phyloP scores from a whole-genome alignment of 2,113 vertebrate genomes.

The Aix galericulata region DNA sequence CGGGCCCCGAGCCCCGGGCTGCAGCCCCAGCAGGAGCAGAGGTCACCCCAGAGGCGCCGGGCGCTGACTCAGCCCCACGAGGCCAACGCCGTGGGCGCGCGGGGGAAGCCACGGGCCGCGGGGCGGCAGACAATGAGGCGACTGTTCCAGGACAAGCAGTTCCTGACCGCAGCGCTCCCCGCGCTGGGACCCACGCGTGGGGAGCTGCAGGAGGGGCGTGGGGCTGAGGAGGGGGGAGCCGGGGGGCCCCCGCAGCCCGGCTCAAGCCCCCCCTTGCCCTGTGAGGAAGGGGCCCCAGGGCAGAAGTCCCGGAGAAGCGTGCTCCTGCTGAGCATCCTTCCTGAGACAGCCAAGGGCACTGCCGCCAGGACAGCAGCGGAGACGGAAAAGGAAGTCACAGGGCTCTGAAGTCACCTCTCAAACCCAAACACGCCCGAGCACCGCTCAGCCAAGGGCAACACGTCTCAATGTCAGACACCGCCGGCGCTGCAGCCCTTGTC shows the following conservation, averaged over 20 bases:
- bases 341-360: background rate
- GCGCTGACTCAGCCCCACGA: conserved; percentile 65
- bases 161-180: accelerated
- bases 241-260: accelerated
- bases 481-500: background rate
- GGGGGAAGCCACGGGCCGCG: background rate
- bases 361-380: background rate
- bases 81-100: background rate
- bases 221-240: background rate
- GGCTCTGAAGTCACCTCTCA: conserved; percentile 52
- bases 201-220: background rate
- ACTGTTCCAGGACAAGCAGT: conserved; percentile 36
- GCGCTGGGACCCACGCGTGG: background rate
- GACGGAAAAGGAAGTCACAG: conserved; percentile 51
- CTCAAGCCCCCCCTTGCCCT: background rate
- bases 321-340: conserved; percentile 4
- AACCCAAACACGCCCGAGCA: background rate
- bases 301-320: accelerated
- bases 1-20: background rate
- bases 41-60: conserved; percentile 13
- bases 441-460: conserved; percentile 25
- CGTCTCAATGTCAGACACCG: conserved; percentile 45
- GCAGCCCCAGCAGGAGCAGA: background rate
- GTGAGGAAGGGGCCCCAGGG: background rate
- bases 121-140: conserved; percentile 38